phyloP scores from a whole-genome alignment of 2,797 vertebrate species.

The Arremon aurantiirostris region DNA sequence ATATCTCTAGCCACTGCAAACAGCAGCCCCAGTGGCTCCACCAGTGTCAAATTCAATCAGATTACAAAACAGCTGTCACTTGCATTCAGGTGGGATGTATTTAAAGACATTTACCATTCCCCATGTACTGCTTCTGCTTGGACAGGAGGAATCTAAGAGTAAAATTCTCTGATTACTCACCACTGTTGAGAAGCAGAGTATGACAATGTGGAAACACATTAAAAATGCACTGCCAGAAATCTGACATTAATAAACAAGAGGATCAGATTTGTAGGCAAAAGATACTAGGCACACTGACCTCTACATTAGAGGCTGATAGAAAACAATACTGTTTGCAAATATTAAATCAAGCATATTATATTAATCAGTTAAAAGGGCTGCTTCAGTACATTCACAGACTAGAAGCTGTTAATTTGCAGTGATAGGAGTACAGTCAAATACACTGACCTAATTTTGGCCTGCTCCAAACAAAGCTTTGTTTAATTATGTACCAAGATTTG shows the following conservation, averaged over 20 bases:
- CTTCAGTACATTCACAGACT: not conserved
- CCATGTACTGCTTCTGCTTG: not conserved
- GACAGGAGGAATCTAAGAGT: not conserved
- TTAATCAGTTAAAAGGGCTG: not conserved
- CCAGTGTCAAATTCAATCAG: accelerated
- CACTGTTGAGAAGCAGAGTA: accelerated
- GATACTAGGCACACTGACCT: not conserved
- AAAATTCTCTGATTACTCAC: not conserved
- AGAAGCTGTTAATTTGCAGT: not conserved
- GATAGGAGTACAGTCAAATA: not conserved
- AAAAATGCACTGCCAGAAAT: not conserved
- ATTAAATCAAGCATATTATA: not conserved
- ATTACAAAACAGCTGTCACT: not conserved
- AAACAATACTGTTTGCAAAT: not conserved
- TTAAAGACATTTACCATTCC: not conserved
- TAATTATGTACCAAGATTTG: not conserved
- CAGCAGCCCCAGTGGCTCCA: not conserved
- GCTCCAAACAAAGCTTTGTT: not conserved
- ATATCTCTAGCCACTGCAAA: not conserved
- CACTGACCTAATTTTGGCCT: not conserved
- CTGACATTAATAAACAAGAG: not conserved
- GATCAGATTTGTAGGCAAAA: not conserved
- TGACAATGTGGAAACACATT: not conserved
- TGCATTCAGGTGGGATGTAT: not conserved
- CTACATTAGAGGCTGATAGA: not conserved